Percentiles rank a stretch among this genome's conserved stretches.
Evolutionary conservation across 2,113 vertebrate genomes (phyloP).

Genomic region (Rhegmatorhina hoffmannsi): DNA sequence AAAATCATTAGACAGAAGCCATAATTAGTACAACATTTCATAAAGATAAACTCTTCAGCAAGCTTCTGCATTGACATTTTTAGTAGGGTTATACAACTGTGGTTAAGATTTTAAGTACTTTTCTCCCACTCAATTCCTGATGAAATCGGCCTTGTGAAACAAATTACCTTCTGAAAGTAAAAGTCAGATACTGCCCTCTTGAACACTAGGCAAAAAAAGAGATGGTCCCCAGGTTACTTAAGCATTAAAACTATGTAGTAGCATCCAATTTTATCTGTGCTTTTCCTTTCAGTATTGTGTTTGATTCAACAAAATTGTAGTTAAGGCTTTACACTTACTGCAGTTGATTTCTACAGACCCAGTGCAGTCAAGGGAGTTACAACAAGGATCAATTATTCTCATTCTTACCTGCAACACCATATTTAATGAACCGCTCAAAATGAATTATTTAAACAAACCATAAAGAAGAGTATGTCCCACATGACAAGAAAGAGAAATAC

Average conservation of each 20-base stretch:
- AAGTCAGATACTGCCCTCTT: neutral
- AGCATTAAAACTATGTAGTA: neutral
- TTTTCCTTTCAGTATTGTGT: neutral
- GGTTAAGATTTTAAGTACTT: neutral
- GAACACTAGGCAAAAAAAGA: neutral
- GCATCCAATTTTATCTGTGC: neutral
- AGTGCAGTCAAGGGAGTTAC: neutral
- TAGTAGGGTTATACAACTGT: neutral
- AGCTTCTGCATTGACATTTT: neutral
- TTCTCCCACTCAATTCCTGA: neutral
- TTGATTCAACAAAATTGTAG: neutral
- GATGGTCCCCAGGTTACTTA: neutral
- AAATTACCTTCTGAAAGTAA: neutral
- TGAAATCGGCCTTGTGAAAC: neutral
- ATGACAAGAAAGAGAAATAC: neutral
- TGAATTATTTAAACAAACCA: neutral
- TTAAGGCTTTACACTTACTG: neutral
- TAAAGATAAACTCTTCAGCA: neutral
- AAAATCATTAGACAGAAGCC: neutral
- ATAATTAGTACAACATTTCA: neutral
- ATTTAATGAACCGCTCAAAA: neutral
- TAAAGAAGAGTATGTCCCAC: neutral
- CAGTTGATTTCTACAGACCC: neutral
- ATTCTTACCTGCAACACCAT: neutral
- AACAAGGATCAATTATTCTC: neutral